Conservation (phyloP, 1,140 invertebrate genomes). For the Neotoxoptera formosana region DNA sequence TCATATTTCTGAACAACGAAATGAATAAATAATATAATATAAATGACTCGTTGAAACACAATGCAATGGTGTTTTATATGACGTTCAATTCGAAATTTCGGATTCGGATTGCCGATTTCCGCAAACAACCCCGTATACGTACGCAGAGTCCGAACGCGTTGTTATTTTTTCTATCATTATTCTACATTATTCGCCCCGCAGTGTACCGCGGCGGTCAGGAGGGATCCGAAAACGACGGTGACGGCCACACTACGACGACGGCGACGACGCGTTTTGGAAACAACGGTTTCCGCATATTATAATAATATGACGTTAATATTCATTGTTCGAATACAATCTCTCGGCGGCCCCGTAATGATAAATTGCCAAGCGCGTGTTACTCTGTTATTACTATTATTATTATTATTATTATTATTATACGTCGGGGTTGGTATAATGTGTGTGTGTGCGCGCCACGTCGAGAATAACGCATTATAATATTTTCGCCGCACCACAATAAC, state of each 20-base stretch:
- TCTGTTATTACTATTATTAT: constrained; percentile 23
- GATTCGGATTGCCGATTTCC: background rate
- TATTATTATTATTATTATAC: constrained; percentile 25
- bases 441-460: background rate
- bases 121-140: background rate
- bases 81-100: background rate
- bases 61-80: background rate
- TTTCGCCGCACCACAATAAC: background rate
- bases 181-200: background rate
- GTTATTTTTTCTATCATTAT: background rate
- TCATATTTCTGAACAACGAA: background rate
- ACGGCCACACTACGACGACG: constrained; percentile 3
- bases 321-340: constrained; percentile 30
- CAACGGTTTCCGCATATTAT: constrained; percentile 50
- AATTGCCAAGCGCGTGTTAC: background rate
- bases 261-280: constrained; percentile 54
- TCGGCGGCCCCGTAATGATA: constrained; percentile 4
- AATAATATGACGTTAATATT: constrained; percentile 50
- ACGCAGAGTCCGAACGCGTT: background rate
- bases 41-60: background rate
- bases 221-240: background rate
- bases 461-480: background rate
- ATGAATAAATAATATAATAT: background rate
- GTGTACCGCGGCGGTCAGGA: background rate
- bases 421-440: background rate